Base-by-base conservation (phyloP, 2,113 vertebrate species). In the Ranitomeya variabilis region DNA sequence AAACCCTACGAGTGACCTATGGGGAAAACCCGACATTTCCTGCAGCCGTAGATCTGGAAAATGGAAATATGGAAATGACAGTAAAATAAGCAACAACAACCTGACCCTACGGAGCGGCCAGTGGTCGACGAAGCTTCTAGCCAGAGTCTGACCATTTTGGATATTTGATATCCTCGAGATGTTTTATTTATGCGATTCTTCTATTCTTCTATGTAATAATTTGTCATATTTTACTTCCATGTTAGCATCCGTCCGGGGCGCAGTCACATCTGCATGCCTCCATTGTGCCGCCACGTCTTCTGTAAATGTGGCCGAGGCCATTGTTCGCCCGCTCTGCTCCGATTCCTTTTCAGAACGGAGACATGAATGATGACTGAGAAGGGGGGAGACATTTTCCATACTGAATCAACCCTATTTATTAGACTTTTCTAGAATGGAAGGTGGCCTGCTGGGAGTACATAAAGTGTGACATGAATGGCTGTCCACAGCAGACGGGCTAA, bases 381-480 rank as follows among this genome's bases (percentile, higher is more conserved):
- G 45, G 57, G 23, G 59, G 15, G 59, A 83, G 37, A 83, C 59
- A 13, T 83, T 83, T 60, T 64, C 26, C 80, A 21, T 19, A 19
- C 80, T 62, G 57, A 62, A 81, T 59, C 62, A 81, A 45, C 37
- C 31, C 80, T 59, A 81, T 64, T 64, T 69, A 19, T 52, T 14
- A n/a, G 60, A 31, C 62, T 64, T 83, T 83, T 82, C 80, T 21
- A 54, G 62, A 52, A 83, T 69, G 54, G 78, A 31, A 59, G 78
- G 23, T 16, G 55, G 37, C 81, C 37, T 52, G 62, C 81, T 83
- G 81, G 51, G 81, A 51, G 81, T 10, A n/a, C 81, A 67, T 69
- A 83, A 66, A 83, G 51, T n/a, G 9, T 19, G 59, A 7, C 57
- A 81, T 81, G 57, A 81, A 81, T 81, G 80, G 80, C 59, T 62